phyloP scores from a whole-genome alignment of 2,113 vertebrate species.

The Mola mola region DNA sequence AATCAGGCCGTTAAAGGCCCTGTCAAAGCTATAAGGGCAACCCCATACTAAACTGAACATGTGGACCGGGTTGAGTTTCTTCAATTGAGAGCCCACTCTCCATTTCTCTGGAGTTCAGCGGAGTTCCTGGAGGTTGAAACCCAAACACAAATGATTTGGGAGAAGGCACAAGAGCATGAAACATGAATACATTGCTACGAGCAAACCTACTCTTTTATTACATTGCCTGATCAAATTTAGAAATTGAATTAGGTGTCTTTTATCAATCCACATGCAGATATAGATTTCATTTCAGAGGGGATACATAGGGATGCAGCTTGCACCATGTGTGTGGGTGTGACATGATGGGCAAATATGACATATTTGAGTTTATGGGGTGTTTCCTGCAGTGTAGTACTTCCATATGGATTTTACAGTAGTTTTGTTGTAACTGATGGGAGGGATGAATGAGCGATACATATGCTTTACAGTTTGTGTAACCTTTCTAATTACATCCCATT shows the following conservation, averaged over 20 bases:
- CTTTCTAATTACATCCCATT: no score
- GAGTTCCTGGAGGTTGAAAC: conserved; percentile 50
- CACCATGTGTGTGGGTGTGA: conserved; percentile 38
- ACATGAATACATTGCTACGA: conserved; percentile 56
- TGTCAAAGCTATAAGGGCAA: conserved; percentile 34
- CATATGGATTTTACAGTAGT: background rate
- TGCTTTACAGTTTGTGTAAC: no score
- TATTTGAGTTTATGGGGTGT: conserved; percentile 29
- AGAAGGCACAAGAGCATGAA: conserved; percentile 65
- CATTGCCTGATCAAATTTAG: conserved; percentile 64
- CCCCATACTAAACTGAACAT: conserved; percentile 18
- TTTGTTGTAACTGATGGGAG: no score
- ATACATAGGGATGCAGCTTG: conserved; percentile 8
- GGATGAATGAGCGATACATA: no score
- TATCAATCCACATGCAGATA: conserved; percentile 54
- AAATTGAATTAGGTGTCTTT: conserved; percentile 65
- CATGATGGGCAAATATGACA: conserved; percentile 45
- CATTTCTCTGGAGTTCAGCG: conserved; percentile 22
- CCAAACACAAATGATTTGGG: conserved; percentile 58
- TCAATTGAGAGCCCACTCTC: conserved; percentile 12
- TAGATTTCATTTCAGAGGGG: conserved; percentile 55
- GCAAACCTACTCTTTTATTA: conserved; percentile 58
- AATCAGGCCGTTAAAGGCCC: conserved; percentile 59
- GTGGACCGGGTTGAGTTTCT: conserved; percentile 51
- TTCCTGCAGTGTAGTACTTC: conserved; percentile 17